Base-by-base conservation (phyloP, 2,113 vertebrate genomes). In the Cygnus buccinator region DNA sequence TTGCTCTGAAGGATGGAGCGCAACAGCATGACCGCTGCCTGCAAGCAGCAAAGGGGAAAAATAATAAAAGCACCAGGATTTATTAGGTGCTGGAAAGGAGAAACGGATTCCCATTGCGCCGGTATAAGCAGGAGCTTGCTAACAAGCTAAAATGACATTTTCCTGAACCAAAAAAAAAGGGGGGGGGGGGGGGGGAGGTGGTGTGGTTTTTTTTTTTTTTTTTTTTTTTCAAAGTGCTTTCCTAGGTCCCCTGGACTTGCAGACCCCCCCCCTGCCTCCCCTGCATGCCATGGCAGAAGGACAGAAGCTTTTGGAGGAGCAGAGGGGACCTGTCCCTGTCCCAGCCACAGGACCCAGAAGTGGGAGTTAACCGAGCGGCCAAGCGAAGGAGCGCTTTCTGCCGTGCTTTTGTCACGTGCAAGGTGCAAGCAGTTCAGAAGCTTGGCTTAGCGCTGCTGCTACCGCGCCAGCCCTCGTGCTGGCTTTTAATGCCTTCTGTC, bases 1-100 rank as follows among this genome's bases (percentile, higher is more conserved):
- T 93, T 88, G 44, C 37, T 93, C 39, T 66, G 73, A 87, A 77
- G 72, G 85, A 95, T 81, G 89, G 87, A 59, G 94, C 9, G 1
- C 79, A 92, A 96, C 89, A 93, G 85, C 44, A 3, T 78, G 63
- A 82, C 68, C 72, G 28, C 81, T 84, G 77, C 88, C 73, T 89
- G 73, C 83, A 81, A 95, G 73, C 66, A 94, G 92, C 39, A 66
- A 92, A 73, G 50, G 15, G 74, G 63, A 74, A 84, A 93, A 86
- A 95, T 87, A 89, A 87, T 93, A 93, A 96, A 96, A 81, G 44
- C 78, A 84, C 57, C 35, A 29, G 50, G 54, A 96, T 97, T 94
- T 95, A 97, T 95, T 84, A 95, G 81, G 96, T 94, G 93, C 54
- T 90, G 58, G 90, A 67, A 93, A 95, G 87, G 71, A 96, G 76